Base-by-base conservation (phyloP, 1,140 invertebrate genomes). In the Trichonephila clavipes region DNA sequence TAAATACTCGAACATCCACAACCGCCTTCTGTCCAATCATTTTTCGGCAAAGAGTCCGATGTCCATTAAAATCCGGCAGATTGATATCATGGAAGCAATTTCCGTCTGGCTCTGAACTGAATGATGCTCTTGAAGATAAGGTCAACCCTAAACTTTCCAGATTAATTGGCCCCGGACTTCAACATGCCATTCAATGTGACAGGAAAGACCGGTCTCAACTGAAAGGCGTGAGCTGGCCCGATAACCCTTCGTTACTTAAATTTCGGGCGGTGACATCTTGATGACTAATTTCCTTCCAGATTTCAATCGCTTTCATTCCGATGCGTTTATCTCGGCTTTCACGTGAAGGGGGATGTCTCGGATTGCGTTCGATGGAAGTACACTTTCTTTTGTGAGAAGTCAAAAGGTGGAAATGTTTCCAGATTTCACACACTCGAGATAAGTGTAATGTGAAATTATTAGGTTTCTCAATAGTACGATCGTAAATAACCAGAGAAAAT, bases 41-140 rank as follows among this genome's bases (percentile, higher is more conserved):
- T 51, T 69, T 69, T 69, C 24, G 66, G 21, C n/a, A 69, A 51
- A 19, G n/a, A 1, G 66, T 69, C 24, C n/a, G n/a, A 24, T 1
- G 66, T 69, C 66, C 66, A 69, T 69, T 69, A 69, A 69, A 69
- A 24, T 69, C n/a, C n/a, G 66, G 10, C 10, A 69, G 66, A 69
- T 69, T 69, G 66, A 69, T 69, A 69, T 69, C 66, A 69, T 69
- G 66, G 12, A 24, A n/a, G 66, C 66, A 69, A 69, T 69, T 69
- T 69, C 66, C 66, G 66, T 69, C 66, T 24, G 66, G 66, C 66
- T 69, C n/a, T 24, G 24, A 69, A 24, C n/a, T 69, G 66, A 69
- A 69, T 69, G 66, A 69, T 69, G 66, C n/a, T 69, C 66, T 69
- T 69, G 66, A 69, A 69, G 66, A 69, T 69, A 69, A 69, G 66